phyloP scores from a whole-genome alignment of 2,113 vertebrate genomes.

The Neodontobutis hainanensis region DNA sequence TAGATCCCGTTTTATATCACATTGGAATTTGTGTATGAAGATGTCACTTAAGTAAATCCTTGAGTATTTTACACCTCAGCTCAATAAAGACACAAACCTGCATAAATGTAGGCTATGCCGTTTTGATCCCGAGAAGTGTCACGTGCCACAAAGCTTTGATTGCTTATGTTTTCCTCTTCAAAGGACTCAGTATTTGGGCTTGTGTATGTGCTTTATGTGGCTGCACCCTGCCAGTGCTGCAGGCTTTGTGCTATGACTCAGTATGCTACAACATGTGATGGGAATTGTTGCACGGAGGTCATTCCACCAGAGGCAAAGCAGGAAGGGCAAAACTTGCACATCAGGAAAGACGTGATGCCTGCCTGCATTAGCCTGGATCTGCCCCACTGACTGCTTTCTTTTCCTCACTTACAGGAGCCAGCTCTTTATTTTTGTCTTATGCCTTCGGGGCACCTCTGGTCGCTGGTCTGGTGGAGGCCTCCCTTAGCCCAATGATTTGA shows the following conservation, averaged over 20 bases:
- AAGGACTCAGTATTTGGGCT: background rate
- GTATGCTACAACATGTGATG: constrained; percentile 71
- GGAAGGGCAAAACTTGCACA: constrained; percentile 62
- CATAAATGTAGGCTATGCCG: background rate
- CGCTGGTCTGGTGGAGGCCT: constrained; percentile 38
- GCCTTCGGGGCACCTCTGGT: constrained; percentile 44
- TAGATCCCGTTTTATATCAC: constrained; percentile 9
- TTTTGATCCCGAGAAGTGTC: constrained; percentile 2
- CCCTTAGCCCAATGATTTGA: constrained; percentile 1
- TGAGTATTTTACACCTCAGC: background rate
- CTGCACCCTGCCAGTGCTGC: constrained; percentile 41
- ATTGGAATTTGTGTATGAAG: background rate
- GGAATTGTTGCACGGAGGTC: constrained; percentile 57
- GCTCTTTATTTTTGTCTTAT: constrained; percentile 25
- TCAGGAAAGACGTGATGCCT: constrained; percentile 70
- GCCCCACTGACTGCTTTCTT: constrained; percentile 42
- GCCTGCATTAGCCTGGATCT: constrained; percentile 51
- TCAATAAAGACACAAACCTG: background rate
- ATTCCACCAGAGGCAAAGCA: constrained; percentile 53
- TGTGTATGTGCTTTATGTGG: background rate
- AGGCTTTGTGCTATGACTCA: constrained; percentile 69
- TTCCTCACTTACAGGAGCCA: constrained; percentile 62
- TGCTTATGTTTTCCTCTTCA: constrained; percentile 21
- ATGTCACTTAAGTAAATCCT: background rate
- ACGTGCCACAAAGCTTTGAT: constrained; percentile 1